phyloP scores from a whole-genome alignment of 2,113 vertebrate species.

The Austrofundulus limnaeus region DNA sequence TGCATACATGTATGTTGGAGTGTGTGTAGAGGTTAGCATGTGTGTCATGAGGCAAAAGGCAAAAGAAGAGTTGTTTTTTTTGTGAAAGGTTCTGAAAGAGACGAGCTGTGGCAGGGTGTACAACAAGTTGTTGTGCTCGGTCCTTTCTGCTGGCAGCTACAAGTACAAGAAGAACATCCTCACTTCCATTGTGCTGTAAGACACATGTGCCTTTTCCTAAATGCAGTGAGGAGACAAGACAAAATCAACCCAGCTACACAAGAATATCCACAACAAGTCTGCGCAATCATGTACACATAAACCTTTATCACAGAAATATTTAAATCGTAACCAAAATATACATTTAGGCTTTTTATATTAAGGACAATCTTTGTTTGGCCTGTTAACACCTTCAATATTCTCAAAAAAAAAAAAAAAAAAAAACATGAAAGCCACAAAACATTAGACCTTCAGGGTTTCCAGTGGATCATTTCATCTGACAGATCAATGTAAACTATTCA shows the following conservation, averaged over 20 bases:
- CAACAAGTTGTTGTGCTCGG: constrained; percentile 36
- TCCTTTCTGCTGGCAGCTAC: constrained; percentile 60
- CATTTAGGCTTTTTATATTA: constrained; percentile 34
- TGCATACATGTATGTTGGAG: constrained; percentile 70
- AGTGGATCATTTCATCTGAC: constrained; percentile 55
- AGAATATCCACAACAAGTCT: constrained; percentile 10
- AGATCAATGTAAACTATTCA: constrained; percentile 64
- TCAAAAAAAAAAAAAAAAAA: neutral
- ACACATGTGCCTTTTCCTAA: constrained; percentile 59
- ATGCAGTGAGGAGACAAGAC: constrained; percentile 30
- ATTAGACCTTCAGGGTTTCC: constrained; percentile 36
- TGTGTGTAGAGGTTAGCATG: constrained; percentile 69
- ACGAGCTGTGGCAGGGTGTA: constrained; percentile 55
- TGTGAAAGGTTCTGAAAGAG: constrained; percentile 62
- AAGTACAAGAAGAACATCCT: constrained; percentile 52
- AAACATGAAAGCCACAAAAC: constrained; percentile 20
- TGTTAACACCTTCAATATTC: constrained; percentile 9
- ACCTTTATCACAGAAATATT: constrained; percentile 43
- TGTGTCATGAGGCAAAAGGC: constrained; percentile 70
- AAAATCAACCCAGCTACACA: constrained; percentile 24
- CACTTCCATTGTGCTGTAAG: constrained; percentile 56
- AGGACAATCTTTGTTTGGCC: constrained; percentile 40
- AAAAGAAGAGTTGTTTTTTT: constrained; percentile 54
- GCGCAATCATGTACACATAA: constrained; percentile 27
- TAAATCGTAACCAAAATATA: constrained; percentile 59